These are phyloP conservation scores for Riptortus pedestris DNA, from an alignment of 1,140 invertebrate species.

Conservation along the genomic window DNA sequence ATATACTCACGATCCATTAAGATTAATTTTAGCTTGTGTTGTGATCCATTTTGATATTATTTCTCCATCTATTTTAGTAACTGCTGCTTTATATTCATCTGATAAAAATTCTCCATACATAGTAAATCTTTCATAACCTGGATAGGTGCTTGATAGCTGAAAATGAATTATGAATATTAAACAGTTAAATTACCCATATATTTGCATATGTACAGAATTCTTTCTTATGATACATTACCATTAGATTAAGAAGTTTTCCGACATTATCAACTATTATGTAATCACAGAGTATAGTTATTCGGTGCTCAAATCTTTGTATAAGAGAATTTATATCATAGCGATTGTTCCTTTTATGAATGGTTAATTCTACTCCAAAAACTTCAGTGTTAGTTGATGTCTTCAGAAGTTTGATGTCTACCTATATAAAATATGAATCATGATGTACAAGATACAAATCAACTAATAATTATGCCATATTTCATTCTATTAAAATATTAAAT, in stretches of 20 bases:
- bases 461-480: no score
- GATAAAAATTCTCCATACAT: constrained; percentile 22
- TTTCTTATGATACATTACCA: constrained; percentile 5
- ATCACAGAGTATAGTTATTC: constrained; percentile 19
- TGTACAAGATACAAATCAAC: no score
- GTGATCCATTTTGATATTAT: constrained; percentile 22
- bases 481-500: no score
- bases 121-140: constrained; percentile 35
- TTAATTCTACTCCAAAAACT: constrained; percentile 25
- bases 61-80: constrained; percentile 13
- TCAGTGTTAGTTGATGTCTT: constrained; percentile 21
- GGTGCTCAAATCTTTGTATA: constrained; percentile 19
- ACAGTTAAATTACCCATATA: constrained; percentile 14
- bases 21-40: constrained; percentile 13
- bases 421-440: not conserved
- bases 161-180: not conserved
- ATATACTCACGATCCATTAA: constrained; percentile 24
- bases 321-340: constrained; percentile 29
- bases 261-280: constrained; percentile 18
- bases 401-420: constrained; percentile 27
- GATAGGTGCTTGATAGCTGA: constrained; percentile 41
- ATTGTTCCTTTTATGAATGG: constrained; percentile 18
- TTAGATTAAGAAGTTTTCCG: constrained; percentile 20
- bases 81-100: constrained; percentile 7
- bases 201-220: not conserved